phyloP scores from a whole-genome alignment of 2,113 vertebrate genomes.

The Balaenoptera acutorostrata region DNA sequence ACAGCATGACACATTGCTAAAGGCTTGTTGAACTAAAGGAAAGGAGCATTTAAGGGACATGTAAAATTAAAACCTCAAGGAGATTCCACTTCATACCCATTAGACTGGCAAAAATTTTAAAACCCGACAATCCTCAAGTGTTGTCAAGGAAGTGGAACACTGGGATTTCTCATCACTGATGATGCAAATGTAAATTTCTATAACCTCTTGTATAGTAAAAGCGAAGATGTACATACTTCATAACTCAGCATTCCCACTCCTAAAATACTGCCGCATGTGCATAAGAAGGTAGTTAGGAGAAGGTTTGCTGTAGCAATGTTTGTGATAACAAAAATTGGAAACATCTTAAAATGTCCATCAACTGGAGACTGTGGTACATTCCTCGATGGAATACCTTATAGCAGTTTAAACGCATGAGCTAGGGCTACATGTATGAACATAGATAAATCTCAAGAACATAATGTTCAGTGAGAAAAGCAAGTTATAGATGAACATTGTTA shows the following conservation, averaged over 20 bases:
- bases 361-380: not conserved
- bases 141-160: not conserved
- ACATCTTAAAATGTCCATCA: not conserved
- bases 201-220: not conserved
- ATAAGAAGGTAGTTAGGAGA: not conserved
- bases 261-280: not conserved
- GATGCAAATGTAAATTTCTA: not conserved
- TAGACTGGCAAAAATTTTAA: not conserved
- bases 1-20: not conserved
- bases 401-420: not conserved
- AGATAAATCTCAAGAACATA: not conserved
- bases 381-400: not conserved
- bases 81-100: not conserved
- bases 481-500: not conserved
- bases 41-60: not conserved
- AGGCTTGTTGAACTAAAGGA: not conserved
- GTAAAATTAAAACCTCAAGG: not conserved
- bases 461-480: conserved; percentile 1
- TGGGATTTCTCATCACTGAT: not conserved
- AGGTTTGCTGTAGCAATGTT: not conserved
- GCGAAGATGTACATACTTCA: not conserved
- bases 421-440: not conserved
- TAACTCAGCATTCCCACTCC: not conserved
- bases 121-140: not conserved
- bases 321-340: not conserved